These are phyloP conservation scores for Camponotus vicinus DNA, from an alignment of 1,140 invertebrate species.

Conservation along the genomic window DNA sequence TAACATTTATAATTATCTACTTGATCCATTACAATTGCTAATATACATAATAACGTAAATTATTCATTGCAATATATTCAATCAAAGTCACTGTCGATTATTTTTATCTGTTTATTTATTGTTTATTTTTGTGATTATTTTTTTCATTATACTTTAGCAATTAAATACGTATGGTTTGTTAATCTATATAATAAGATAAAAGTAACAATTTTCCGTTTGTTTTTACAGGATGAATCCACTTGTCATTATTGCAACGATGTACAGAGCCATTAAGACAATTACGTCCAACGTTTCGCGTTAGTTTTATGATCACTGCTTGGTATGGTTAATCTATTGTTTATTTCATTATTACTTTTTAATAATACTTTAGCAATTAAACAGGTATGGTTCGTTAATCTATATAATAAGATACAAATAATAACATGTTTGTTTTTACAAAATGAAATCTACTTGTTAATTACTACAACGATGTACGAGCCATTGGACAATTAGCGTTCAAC, in stretches of 20 bases:
- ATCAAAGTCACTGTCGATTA: background rate
- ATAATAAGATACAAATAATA: background rate
- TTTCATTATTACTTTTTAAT: background rate
- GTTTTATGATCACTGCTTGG: too few species aligned
- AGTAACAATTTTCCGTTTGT: too few species aligned
- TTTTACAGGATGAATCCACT: too few species aligned
- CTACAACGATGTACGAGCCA: too few species aligned
- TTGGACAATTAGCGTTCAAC: too few species aligned
- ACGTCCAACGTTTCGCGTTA: too few species aligned
- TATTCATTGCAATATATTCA: background rate
- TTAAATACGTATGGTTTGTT: background rate
- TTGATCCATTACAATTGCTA: background rate
- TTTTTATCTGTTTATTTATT: background rate
- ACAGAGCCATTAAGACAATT: too few species aligned
- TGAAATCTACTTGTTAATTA: too few species aligned
- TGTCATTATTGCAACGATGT: too few species aligned
- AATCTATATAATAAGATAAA: background rate
- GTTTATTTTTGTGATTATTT: background rate
- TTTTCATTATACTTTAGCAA: background rate
- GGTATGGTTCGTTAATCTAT: background rate
- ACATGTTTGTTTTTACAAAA: too few species aligned
- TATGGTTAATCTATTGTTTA: too few species aligned
- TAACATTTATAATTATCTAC: slow-evolving; percentile 30
- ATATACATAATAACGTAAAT: background rate
- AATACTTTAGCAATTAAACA: background rate